Percentiles rank a stretch among this genome's conserved stretches.
Evolutionary conservation across 1,140 invertebrate species (phyloP).

Genomic region (Drosophila bocqueti): DNA sequence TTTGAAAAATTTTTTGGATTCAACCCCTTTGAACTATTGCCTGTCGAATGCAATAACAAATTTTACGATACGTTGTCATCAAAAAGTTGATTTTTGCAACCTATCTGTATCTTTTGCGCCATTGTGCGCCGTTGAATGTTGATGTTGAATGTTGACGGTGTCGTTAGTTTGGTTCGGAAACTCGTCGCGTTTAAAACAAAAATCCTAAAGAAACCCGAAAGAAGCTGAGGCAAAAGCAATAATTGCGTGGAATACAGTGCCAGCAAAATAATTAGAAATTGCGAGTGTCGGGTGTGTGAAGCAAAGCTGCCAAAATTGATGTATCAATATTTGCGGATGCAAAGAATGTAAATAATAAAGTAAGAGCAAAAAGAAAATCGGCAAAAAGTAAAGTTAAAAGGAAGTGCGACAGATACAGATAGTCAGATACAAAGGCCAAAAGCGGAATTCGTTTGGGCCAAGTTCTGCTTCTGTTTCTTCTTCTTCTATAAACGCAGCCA

Average conservation of each 20-base stretch:
- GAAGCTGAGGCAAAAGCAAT: conserved; percentile 46
- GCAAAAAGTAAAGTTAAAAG: conserved; percentile 28
- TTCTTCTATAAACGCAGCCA: conserved; percentile 62
- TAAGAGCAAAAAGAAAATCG: conserved; percentile 44
- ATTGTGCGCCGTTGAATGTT: conserved; percentile 54
- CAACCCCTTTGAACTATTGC: too few relatives aligned
- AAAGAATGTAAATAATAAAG: conserved; percentile 41
- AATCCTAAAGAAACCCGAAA: conserved; percentile 18
- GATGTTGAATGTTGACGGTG: conserved; percentile 64
- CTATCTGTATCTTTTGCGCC: too few relatives aligned
- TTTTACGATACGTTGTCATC: too few relatives aligned
- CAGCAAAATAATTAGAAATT: conserved; percentile 43
- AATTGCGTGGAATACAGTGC: conserved; percentile 54
- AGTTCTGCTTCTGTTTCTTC: conserved; percentile 45
- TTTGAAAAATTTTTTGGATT: too few relatives aligned
- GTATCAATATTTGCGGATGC: conserved; percentile 70
- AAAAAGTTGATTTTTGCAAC: too few relatives aligned
- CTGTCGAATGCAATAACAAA: too few relatives aligned
- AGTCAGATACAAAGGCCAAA: conserved; percentile 55
- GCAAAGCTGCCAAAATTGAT: conserved; percentile 7
- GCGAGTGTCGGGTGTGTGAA: conserved; percentile 34
- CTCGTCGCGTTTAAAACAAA: conserved; percentile 61
- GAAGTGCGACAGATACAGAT: conserved; percentile 79
- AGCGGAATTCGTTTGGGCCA: conserved; percentile 75
- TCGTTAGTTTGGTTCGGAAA: conserved; percentile 84